Evolutionary conservation across 2,797 vertebrate species (phyloP).

Genomic region (Anguilla anguilla): DNA sequence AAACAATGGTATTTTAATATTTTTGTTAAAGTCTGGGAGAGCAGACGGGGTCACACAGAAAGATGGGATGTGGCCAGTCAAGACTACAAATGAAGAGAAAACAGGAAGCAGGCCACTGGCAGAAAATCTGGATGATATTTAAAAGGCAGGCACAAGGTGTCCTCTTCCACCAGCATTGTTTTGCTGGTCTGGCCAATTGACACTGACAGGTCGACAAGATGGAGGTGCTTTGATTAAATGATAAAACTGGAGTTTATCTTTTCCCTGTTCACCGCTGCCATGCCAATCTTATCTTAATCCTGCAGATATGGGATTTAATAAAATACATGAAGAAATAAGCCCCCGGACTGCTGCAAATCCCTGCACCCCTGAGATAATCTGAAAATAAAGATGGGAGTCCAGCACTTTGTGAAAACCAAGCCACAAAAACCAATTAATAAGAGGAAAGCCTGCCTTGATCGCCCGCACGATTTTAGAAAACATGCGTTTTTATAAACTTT

Average conservation of each 20-base stretch:
- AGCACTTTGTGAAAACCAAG: slow-evolving; percentile 30
- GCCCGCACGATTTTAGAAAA: not conserved
- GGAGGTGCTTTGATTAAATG: slow-evolving; percentile 35
- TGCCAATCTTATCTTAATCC: slow-evolving; percentile 63
- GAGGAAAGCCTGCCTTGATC: slow-evolving; percentile 20
- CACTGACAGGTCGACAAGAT: slow-evolving; percentile 31
- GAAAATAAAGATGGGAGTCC: slow-evolving; percentile 35
- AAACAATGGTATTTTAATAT: not conserved
- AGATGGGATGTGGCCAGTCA: not conserved
- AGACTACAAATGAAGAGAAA: not conserved
- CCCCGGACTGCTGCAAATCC: slow-evolving; percentile 32
- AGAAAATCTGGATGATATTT: slow-evolving; percentile 2
- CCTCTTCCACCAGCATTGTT: slow-evolving; percentile 21
- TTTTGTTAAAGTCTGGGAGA: not conserved
- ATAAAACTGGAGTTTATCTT: slow-evolving; percentile 53
- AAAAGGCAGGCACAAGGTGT: slow-evolving; percentile 5
- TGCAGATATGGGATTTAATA: slow-evolving; percentile 53
- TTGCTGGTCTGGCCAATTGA: not conserved
- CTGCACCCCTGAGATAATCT: slow-evolving; percentile 25
- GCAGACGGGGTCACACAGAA: not conserved
- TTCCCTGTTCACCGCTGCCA: slow-evolving; percentile 32
- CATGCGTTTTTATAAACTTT: slow-evolving; percentile 16
- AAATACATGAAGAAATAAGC: slow-evolving; percentile 55
- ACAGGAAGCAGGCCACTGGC: not conserved
- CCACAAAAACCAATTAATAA: slow-evolving; percentile 34